Percentiles rank a stretch among this genome's conserved stretches.
phyloP scores from a whole-genome alignment of 2,888 invertebrate genomes.

The Sphinx pinastri region DNA sequence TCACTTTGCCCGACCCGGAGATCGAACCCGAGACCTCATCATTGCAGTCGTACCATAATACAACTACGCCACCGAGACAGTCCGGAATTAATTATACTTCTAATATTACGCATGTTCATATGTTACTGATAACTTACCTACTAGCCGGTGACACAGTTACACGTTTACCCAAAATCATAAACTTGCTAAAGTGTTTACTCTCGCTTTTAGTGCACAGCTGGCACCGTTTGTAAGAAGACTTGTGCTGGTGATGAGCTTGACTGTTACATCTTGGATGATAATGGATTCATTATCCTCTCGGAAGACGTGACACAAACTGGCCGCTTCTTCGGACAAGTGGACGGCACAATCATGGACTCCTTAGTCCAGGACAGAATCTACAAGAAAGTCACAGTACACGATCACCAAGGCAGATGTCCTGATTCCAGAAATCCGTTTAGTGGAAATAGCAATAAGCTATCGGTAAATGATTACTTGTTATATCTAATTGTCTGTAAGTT shows the following conservation, averaged over 20 bases:
- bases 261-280: slow-evolving; percentile 97
- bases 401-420: slow-evolving; percentile 94
- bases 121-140: too few relatives aligned
- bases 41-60: too few relatives aligned
- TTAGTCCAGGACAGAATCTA: slow-evolving; percentile 95
- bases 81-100: slow-evolving; percentile 13
- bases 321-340: slow-evolving; percentile 96
- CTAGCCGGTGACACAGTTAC: too few relatives aligned
- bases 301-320: slow-evolving; percentile 94
- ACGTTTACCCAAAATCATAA: too few relatives aligned
- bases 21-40: too few relatives aligned
- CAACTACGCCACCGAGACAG: too few relatives aligned
- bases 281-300: slow-evolving; percentile 96
- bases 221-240: slow-evolving; percentile 89
- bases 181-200: too few relatives aligned
- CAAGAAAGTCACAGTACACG: slow-evolving; percentile 93
- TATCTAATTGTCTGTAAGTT: neutral
- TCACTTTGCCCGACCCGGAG: too few relatives aligned
- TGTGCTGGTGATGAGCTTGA: slow-evolving; percentile 94
- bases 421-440: slow-evolving; percentile 87
- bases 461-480: slow-evolving; percentile 46
- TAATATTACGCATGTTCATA: too few relatives aligned
- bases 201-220: slow-evolving; percentile 86
- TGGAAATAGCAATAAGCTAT: slow-evolving; percentile 69
- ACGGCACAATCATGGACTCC: slow-evolving; percentile 97